A percentile compares a stretch with the other conserved stretches of the same genome.
Evolutionary conservation across 2,888 invertebrate species (phyloP).

Genomic region (Lamellibrachia columna): DNA sequence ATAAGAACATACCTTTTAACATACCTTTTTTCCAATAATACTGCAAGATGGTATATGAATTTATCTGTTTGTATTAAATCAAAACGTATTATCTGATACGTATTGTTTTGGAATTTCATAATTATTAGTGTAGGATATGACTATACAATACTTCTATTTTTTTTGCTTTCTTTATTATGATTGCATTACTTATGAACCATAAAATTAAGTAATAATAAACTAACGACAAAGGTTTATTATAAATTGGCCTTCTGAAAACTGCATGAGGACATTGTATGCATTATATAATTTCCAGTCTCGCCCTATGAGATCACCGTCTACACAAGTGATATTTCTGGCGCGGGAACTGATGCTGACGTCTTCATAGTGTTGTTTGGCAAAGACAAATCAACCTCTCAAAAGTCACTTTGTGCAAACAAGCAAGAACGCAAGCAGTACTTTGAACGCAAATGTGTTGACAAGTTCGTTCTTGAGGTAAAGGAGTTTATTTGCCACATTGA

Average conservation of each 20-base stretch:
- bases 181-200: neutral
- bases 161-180: too few relatives aligned
- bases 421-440: constrained; percentile 59
- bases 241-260: neutral
- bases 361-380: constrained; percentile 63
- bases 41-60: neutral
- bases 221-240: neutral
- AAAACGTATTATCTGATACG: neutral
- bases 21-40: neutral
- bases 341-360: constrained; percentile 65
- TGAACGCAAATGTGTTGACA: constrained; percentile 52
- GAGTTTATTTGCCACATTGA: constrained; percentile 17
- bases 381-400: constrained; percentile 57
- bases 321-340: constrained; percentile 59
- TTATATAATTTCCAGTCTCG: constrained; percentile 51
- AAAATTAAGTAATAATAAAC: neutral
- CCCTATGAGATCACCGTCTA: constrained; percentile 63
- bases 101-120: neutral
- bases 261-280: neutral
- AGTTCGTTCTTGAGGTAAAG: constrained; percentile 61
- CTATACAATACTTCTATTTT: too few relatives aligned
- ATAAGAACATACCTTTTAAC: too few relatives aligned
- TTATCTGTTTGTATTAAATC: neutral
- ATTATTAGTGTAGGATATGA: too few relatives aligned
- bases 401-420: constrained; percentile 57